A percentile compares a stretch with the other conserved stretches of the same genome.
phyloP scores from a whole-genome alignment of 2,797 vertebrate genomes.

The Pagetopsis macropterus region DNA sequence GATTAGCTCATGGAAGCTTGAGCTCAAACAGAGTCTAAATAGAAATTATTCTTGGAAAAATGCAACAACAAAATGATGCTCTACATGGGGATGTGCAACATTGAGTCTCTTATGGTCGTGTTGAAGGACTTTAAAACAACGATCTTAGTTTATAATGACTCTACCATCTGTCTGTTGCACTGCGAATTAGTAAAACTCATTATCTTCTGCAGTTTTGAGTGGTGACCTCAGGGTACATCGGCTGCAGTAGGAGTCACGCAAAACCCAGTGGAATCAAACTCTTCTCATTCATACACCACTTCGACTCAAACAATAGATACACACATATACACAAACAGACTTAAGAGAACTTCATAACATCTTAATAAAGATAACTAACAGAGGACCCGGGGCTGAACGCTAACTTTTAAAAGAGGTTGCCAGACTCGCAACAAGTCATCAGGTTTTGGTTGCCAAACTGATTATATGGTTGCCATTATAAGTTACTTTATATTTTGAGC shows the following conservation, averaged over 20 bases:
- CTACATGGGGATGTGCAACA: conserved; percentile 5
- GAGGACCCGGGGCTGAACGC: neutral
- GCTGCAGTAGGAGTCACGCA: conserved; percentile 27
- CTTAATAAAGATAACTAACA: neutral
- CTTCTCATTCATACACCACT: conserved; percentile 18
- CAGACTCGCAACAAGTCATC: too few relatives aligned
- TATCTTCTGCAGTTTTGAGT: conserved; percentile 52
- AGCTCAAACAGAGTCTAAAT: conserved; percentile 12
- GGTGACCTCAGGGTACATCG: conserved; percentile 49
- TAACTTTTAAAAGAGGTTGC: too few relatives aligned
- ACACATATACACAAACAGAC: neutral
- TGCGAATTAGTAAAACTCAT: conserved; percentile 51
- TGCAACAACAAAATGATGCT: neutral
- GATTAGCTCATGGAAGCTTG: conserved; percentile 12
- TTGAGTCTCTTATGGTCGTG: neutral
- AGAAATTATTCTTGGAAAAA: conserved; percentile 3
- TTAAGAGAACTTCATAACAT: conserved; percentile 2
- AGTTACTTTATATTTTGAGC: too few relatives aligned
- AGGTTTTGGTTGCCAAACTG: too few relatives aligned
- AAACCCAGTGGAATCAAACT: conserved; percentile 38
- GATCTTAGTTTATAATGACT: conserved; percentile 22
- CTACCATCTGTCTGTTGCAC: conserved; percentile 50
- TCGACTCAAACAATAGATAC: neutral
- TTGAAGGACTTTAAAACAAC: conserved; percentile 18
- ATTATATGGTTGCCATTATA: too few relatives aligned